These are phyloP conservation scores for Trichechus manatus DNA, from an alignment of 2,113 vertebrate genomes.

Conservation along the genomic window DNA sequence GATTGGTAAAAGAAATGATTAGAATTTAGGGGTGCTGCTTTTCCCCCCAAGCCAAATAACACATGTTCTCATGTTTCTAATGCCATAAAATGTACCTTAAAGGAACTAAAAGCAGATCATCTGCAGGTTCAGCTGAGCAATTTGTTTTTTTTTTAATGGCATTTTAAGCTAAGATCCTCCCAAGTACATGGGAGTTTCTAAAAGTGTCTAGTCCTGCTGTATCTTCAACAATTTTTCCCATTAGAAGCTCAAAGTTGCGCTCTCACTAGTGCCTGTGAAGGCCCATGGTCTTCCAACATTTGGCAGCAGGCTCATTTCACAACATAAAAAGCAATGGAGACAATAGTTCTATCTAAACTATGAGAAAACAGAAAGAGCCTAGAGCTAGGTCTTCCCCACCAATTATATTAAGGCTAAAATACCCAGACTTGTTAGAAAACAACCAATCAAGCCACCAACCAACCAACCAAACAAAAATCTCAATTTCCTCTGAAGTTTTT, in stretches of 20 bases:
- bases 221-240: neutral
- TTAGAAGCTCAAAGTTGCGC: neutral
- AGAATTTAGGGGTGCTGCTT: slow-evolving; percentile 70
- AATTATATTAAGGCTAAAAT: neutral
- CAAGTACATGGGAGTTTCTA: slow-evolving; percentile 1
- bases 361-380: neutral
- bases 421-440: neutral
- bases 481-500: slow-evolving; percentile 24
- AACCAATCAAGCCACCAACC: neutral
- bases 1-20: slow-evolving; percentile 71
- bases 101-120: slow-evolving; percentile 58
- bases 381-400: neutral
- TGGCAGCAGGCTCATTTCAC: neutral
- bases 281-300: neutral
- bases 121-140: slow-evolving; percentile 13
- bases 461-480: neutral
- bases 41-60: slow-evolving; percentile 40
- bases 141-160: slow-evolving; percentile 7
- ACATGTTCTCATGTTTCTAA: slow-evolving; percentile 57
- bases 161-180: slow-evolving; percentile 15
- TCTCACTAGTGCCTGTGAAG: neutral
- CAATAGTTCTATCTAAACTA: neutral
- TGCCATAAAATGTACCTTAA: slow-evolving; percentile 61
- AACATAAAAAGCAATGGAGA: neutral
- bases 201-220: neutral